Evolutionary conservation across 1,140 invertebrate species (phyloP).

Genomic region (Drosophila cardini): DNA sequence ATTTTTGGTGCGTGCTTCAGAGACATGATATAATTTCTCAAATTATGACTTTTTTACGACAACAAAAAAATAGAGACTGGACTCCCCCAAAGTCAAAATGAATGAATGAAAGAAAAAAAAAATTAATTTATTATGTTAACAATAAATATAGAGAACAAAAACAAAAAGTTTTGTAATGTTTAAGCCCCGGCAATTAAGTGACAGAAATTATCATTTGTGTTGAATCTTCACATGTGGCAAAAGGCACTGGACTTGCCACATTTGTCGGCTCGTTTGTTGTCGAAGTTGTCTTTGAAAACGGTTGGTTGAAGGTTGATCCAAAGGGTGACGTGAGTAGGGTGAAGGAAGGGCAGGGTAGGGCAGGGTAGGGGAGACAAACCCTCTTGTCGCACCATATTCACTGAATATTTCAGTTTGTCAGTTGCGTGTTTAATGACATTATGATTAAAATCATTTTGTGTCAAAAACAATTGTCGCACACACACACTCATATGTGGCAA

Average conservation of each 20-base stretch:
- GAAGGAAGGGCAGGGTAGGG: not conserved
- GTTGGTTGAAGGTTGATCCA: not conserved
- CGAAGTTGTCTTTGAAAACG: constrained; percentile 31
- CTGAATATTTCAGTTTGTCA: constrained; percentile 53
- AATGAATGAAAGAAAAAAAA: too few species aligned
- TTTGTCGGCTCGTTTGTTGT: constrained; percentile 44
- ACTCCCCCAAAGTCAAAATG: constrained; percentile 14
- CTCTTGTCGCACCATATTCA: constrained; percentile 47
- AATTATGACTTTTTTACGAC: constrained; percentile 67
- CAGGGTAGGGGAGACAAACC: constrained; percentile 2
- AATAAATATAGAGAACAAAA: constrained; percentile 31
- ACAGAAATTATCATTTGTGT: constrained; percentile 71
- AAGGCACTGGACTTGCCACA: constrained; percentile 16
- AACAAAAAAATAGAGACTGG: constrained; percentile 19
- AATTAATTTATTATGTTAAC: constrained; percentile 81
- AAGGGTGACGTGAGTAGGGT: not conserved
- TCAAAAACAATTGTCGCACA: constrained; percentile 78
- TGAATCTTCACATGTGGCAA: constrained; percentile 74
- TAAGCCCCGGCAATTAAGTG: constrained; percentile 81
- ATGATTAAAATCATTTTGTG: constrained; percentile 82
- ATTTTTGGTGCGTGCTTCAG: constrained; percentile 49
- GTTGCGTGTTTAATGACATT: constrained; percentile 81
- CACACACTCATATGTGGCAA: constrained; percentile 22
- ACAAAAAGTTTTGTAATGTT: constrained; percentile 78
- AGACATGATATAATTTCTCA: constrained; percentile 51